phyloP scores from a whole-genome alignment of 2,113 vertebrate genomes.

The Aspiorhynchus laticeps region DNA sequence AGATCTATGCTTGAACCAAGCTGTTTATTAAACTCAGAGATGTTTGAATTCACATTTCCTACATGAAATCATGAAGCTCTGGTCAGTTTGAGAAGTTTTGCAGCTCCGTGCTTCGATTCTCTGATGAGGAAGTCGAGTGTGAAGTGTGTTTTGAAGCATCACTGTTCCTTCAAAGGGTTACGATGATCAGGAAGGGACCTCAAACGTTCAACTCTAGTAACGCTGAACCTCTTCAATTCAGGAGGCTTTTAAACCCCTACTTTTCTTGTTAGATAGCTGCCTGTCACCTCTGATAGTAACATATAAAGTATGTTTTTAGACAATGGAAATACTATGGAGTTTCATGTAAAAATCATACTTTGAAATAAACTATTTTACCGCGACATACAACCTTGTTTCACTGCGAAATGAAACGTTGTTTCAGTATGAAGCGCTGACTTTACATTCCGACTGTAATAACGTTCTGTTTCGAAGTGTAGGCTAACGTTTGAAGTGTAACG shows the following conservation, averaged over 20 bases:
- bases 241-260: too few relatives aligned
- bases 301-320: background rate
- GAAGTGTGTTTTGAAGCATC: constrained; percentile 20
- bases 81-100: background rate
- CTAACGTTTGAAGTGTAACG: background rate
- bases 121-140: constrained; percentile 33
- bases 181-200: background rate
- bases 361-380: background rate
- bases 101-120: background rate
- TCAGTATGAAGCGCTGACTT: background rate
- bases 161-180: background rate
- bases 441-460: background rate
- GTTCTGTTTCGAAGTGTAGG: background rate
- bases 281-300: background rate
- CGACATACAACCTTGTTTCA: background rate
- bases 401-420: background rate
- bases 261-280: background rate
- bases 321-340: background rate
- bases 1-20: background rate
- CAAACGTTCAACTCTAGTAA: background rate
- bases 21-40: background rate
- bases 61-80: background rate
- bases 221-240: background rate
- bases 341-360: background rate
- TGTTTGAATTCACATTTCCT: background rate